phyloP scores from a whole-genome alignment of 1,140 invertebrate genomes.

The Calliphora vicina region DNA sequence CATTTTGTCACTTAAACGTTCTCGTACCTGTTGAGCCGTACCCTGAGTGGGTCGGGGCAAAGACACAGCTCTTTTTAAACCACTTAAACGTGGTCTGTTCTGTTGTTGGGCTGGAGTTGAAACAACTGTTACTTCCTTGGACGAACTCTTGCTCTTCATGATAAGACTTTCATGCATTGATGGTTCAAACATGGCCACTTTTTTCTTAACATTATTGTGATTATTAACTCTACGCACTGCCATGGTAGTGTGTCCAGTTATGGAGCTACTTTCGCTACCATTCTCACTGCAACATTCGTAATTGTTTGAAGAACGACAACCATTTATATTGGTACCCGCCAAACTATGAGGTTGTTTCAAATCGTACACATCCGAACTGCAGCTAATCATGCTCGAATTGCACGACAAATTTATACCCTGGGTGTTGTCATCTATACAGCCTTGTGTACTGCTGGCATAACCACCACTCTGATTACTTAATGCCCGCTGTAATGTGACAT shows the following conservation, averaged over 20 bases:
- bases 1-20: constrained; percentile 40
- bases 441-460: constrained; percentile 71
- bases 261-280: constrained; percentile 78
- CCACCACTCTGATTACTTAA: constrained; percentile 69
- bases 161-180: constrained; percentile 20
- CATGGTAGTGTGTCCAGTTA: constrained; percentile 65
- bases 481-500: constrained; percentile 61
- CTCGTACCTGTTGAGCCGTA: constrained; percentile 65
- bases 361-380: constrained; percentile 72
- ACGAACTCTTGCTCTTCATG: constrained; percentile 27
- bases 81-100: constrained; percentile 45
- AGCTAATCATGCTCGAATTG: constrained; percentile 79
- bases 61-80: constrained; percentile 65
- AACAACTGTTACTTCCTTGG: constrained; percentile 48
- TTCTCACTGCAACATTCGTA: constrained; percentile 72
- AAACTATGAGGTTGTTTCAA: constrained; percentile 43
- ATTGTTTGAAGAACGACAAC: constrained; percentile 45
- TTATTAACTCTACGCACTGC: constrained; percentile 40
- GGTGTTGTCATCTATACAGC: constrained; percentile 62
- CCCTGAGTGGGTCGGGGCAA: constrained; percentile 65
- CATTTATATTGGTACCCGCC: constrained; percentile 48
- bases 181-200: constrained; percentile 59
- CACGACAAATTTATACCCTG: constrained; percentile 68
- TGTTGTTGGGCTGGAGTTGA: constrained; percentile 62
- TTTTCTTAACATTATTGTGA: constrained; percentile 51